These are phyloP conservation scores for Cataglyphis livida DNA, from an alignment of 2,888 invertebrate species.

Conservation along the genomic window DNA sequence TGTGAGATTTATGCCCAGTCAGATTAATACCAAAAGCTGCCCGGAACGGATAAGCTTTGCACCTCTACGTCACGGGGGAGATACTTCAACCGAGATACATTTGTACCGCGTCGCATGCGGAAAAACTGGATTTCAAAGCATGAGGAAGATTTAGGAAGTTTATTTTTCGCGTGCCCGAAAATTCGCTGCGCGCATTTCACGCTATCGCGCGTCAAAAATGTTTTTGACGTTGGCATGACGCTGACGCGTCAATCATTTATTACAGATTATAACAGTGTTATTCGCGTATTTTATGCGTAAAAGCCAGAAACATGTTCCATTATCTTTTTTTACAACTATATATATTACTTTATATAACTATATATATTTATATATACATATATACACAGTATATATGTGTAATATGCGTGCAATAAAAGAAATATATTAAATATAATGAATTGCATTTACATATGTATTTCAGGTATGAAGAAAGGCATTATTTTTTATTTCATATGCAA, in stretches of 20 bases:
- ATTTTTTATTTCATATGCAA: conserved; percentile 11
- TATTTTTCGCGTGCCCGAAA: conserved; percentile 35
- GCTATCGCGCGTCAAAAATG: conserved; percentile 32
- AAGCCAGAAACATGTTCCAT: conserved; percentile 10
- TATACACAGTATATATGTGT: neutral
- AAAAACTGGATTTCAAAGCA: conserved; percentile 40
- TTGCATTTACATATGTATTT: neutral
- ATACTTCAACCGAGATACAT: conserved; percentile 50
- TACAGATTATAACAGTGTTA: conserved; percentile 8
- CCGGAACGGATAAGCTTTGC: conserved; percentile 53
- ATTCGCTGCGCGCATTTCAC: conserved; percentile 12
- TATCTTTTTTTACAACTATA: conserved; percentile 15
- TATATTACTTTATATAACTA: neutral
- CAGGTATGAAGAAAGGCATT: neutral
- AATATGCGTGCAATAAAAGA: neutral
- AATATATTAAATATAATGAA: neutral
- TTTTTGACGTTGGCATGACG: conserved; percentile 22
- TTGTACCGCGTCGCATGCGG: conserved; percentile 25
- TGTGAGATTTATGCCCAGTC: conserved; percentile 48
- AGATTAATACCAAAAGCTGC: conserved; percentile 54
- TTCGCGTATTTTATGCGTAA: neutral
- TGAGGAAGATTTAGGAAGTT: conserved; percentile 29
- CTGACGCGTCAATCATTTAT: conserved; percentile 33
- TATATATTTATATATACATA: neutral
- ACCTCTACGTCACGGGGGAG: conserved; percentile 44